phyloP scores from a whole-genome alignment of 2,113 vertebrate species.

The Ciconia boyciana region DNA sequence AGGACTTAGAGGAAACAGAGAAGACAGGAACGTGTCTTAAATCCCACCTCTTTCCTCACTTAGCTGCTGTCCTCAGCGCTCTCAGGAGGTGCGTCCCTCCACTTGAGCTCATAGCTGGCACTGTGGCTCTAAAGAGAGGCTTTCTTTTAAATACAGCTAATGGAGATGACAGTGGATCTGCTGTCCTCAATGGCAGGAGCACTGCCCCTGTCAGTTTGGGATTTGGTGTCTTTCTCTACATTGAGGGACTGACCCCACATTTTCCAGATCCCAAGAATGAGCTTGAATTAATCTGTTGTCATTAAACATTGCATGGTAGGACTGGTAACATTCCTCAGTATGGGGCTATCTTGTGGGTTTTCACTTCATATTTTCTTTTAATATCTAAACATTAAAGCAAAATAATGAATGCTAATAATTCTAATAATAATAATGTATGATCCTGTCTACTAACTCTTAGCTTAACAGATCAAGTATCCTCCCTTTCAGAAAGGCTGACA shows the following conservation, averaged over 20 bases:
- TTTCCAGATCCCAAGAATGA: neutral
- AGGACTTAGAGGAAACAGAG: neutral
- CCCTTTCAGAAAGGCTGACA: neutral
- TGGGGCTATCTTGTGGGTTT: neutral
- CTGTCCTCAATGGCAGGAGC: neutral
- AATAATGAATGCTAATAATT: neutral
- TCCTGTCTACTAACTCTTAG: neutral
- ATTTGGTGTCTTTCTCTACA: neutral
- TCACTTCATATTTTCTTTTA: neutral
- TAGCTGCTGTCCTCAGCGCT: neutral
- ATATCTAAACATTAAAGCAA: neutral
- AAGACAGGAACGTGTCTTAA: neutral
- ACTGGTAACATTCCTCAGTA: neutral
- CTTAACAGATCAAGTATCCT: neutral
- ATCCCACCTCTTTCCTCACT: neutral
- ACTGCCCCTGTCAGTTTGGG: neutral
- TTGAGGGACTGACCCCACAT: neutral
- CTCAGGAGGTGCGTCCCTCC: neutral
- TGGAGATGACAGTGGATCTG: neutral
- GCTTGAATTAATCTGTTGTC: neutral
- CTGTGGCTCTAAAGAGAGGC: neutral
- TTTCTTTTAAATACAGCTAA: neutral
- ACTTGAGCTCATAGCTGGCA: neutral
- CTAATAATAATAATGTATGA: neutral
- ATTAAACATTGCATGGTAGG: neutral